Conservation (phyloP, 2,797 vertebrate genomes). For the Diplodus sargus region DNA sequence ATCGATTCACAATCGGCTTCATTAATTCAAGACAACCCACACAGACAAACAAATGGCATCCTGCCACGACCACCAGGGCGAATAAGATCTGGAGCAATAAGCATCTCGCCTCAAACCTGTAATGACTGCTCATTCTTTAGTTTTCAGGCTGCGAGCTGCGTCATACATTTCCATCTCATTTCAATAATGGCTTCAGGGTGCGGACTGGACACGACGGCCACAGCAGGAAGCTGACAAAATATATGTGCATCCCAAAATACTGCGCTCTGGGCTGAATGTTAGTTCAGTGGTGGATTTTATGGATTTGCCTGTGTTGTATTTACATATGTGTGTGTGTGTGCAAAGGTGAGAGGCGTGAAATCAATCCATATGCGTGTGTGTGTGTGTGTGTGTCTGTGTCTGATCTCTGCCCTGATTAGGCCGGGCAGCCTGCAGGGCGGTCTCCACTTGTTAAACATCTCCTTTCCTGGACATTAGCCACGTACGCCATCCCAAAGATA, state of each 20-base stretch:
- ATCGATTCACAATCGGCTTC: conserved; percentile 53
- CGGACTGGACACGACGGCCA: conserved; percentile 25
- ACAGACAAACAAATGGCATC: conserved; percentile 39
- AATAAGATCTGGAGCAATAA: conserved; percentile 42
- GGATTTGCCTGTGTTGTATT: not conserved
- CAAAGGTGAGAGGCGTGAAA: conserved; percentile 1
- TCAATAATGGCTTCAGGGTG: conserved; percentile 53
- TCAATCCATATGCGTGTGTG: not conserved
- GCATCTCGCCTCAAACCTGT: conserved; percentile 3
- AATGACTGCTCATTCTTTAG: conserved; percentile 35
- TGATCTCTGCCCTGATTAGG: conserved; percentile 46
- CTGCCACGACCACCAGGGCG: conserved; percentile 24
- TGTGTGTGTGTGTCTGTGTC: conserved; percentile 1
- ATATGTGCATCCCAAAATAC: conserved; percentile 39
- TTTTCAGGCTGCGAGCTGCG: conserved; percentile 6
- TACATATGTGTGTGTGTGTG: not conserved
- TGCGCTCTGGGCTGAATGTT: conserved; percentile 8
- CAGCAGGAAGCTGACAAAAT: conserved; percentile 30
- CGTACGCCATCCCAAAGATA: conserved; percentile 57
- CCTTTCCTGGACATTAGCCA: conserved; percentile 69
- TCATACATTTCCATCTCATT: conserved; percentile 61
- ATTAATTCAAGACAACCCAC: conserved; percentile 55
- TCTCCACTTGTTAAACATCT: conserved; percentile 61
- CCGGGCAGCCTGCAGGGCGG: conserved; percentile 6
- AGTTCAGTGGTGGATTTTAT: not conserved